These are phyloP conservation scores for Zosterops hypoxanthus DNA, from an alignment of 2,113 vertebrate species.

Conservation along the genomic window DNA sequence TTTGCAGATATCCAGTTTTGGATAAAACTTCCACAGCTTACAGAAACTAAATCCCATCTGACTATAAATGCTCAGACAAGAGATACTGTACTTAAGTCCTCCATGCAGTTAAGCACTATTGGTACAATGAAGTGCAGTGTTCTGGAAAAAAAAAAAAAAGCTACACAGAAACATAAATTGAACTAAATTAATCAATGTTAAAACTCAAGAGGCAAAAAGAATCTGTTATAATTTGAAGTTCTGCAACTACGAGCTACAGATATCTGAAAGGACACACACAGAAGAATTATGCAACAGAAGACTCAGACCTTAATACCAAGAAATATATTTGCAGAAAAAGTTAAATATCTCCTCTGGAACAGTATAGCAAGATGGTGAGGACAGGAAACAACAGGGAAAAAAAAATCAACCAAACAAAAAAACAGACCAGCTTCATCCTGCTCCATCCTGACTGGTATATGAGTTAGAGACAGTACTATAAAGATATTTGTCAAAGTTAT, in stretches of 20 bases:
- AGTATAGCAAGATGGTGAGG: not conserved
- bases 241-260: not conserved
- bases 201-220: not conserved
- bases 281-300: not conserved
- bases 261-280: not conserved
- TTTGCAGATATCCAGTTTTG: not conserved
- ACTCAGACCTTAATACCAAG: not conserved
- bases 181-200: not conserved
- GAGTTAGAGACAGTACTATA: not conserved
- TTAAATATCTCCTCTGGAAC: not conserved
- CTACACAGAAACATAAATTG: not conserved
- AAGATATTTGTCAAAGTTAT: not conserved
- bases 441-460: not conserved
- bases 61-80: not conserved
- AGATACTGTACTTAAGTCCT: not conserved
- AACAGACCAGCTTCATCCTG: not conserved
- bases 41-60: not conserved
- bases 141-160: not conserved
- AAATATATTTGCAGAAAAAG: not conserved
- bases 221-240: not conserved
- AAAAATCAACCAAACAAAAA: no score
- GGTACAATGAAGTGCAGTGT: not conserved
- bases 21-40: not conserved
- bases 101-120: not conserved
- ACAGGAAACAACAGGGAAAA: not conserved